A percentile compares a stretch with the other conserved stretches of the same genome.
Evolutionary conservation across 2,113 vertebrate species (phyloP).

Genomic region (Rissa tridactyla): DNA sequence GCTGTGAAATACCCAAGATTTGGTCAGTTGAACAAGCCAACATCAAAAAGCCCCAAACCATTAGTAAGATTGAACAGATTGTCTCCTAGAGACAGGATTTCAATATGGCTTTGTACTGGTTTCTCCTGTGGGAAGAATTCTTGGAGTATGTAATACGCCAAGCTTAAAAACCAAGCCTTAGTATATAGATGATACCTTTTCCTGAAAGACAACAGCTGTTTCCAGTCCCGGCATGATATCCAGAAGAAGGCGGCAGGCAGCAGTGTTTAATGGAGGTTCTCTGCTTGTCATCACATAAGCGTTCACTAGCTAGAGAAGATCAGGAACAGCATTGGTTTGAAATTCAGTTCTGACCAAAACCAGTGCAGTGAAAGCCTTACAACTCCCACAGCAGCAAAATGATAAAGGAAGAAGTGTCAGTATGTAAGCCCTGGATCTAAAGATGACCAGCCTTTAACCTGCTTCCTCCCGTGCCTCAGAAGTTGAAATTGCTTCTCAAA

Average conservation of each 20-base stretch:
- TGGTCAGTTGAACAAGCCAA: neutral
- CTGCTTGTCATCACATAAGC: conserved; percentile 98
- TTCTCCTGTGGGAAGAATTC: neutral
- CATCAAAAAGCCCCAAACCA: neutral
- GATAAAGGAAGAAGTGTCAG: neutral
- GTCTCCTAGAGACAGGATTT: neutral
- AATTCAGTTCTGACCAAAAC: conserved; percentile 38
- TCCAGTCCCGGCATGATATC: conserved; percentile 99
- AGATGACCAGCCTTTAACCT: neutral
- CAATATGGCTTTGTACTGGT: neutral
- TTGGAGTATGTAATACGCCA: neutral
- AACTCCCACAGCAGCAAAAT: neutral
- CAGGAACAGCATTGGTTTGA: conserved; percentile 10
- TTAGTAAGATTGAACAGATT: neutral
- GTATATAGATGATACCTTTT: conserved; percentile 81
- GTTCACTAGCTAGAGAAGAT: conserved; percentile 87
- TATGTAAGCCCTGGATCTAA: neutral
- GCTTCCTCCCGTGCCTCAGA: neutral
- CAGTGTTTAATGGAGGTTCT: conserved; percentile 90
- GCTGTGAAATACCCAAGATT: neutral
- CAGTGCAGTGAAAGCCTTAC: neutral
- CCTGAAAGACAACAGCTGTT: conserved; percentile 96
- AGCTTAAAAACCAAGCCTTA: neutral
- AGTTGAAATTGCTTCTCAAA: neutral
- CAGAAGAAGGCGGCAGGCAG: conserved; percentile 92